Evolutionary conservation across 2,888 invertebrate species (phyloP), one percentile per base, ranked within the genome.

Genomic region (Ennomos fuscantarius): DNA sequence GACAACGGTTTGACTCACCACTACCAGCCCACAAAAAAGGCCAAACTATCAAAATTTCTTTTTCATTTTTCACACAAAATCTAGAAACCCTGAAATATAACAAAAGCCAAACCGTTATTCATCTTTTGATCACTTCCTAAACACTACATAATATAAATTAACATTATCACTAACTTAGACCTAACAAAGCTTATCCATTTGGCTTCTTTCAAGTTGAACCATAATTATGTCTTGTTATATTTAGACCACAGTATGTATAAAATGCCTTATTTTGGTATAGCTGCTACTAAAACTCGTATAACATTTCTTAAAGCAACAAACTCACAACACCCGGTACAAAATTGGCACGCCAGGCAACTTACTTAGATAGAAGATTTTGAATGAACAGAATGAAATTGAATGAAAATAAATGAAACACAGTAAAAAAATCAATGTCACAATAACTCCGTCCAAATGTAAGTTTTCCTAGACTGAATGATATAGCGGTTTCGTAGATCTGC

Each of bases 151-250:
- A 61, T 45, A 68, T 66, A 66, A 69, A 65, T 63, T 60, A 63
- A 70, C 55, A 62, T 72, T 71, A 63, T 68, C 64, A 73, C 70
- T 75, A 81, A 64, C 79, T 79, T 82, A 83, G 6, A 63, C 63
- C 74, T 85, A 82, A 77, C 45, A 89, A 87, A 89, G 86, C 89
- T 89, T 87, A 79, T 82, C 85, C 78, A 88, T 92, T 92, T 92
- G 92, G 92, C 92, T 92, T 92, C 92, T 91, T 91, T 91, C 85
- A 91, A 92, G 92, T 92, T 91, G 92, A 92, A 92, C 90, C 80
- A 84, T 81, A 84, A 81, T 89, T 87, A 90, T 89, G 91, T 89
- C 91, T 90, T 90, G 90, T 82, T 68, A 74, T 77, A 78, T 80
- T 78, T 79, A 77, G 75, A 74, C 73, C 82, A 80, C 68, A 65